Evolutionary conservation across 2,888 invertebrate species (phyloP), one percentile per base, ranked within the genome.

Genomic region (Drosophila incognita): DNA sequence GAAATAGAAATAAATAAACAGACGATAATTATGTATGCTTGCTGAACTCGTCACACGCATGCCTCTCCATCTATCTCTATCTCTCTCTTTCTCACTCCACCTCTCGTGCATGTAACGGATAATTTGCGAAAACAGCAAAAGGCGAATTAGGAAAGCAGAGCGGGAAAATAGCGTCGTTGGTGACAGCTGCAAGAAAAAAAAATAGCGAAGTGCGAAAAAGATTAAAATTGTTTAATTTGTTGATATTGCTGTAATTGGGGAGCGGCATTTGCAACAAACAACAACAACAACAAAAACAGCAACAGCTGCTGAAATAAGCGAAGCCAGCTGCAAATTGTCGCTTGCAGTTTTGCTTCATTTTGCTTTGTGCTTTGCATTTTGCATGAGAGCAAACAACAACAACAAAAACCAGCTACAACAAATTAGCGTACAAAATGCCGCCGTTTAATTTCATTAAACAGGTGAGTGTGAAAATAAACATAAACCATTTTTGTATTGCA

Each of bases 361-460:
- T 68, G 71, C 81, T 65, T 69, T 86, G 59, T 10, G 58, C 52
- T 35, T 64, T 65, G 51, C 53, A n/a, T 79, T 73, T 78, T 76
- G 74, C 76, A 79, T 69, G 69, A 69, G 51, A 58, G 63, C 56
- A 49, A 35, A 62, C 63, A 49, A 48, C 42, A 62, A 58, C 42
- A 62, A 58, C 33, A 61, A 60, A 15, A 24, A 18, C 51, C 35
- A 49, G 52, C 48, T 33, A 51, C 42, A 38, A 72, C 63, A 69
- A 81, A 72, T 70, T 59, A 85, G 66, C 72, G 62, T 62, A 70
- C 69, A 89, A 89, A 82, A 89, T 92, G 83, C 74, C 91, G 72
- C 90, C 89, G 68, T 87, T 81, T 79, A 91, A 91, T 84, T 92
- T 92, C 67, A 89, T 91, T 72, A 84, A 88, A 73, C 91, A 91